phyloP scores from a whole-genome alignment of 2,888 invertebrate species.

The Orchestes rusci region DNA sequence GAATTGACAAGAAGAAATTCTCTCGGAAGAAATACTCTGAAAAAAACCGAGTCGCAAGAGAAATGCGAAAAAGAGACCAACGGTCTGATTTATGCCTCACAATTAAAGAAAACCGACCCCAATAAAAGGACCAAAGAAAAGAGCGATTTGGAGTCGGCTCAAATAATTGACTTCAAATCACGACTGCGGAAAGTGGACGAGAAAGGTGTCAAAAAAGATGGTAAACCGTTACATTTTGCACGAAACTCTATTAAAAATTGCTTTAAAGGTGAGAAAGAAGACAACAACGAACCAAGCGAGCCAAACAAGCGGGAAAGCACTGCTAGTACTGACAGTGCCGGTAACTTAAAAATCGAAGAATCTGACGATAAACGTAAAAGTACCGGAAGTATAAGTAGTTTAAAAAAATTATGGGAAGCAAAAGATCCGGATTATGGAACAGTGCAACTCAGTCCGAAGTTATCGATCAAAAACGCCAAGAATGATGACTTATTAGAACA shows the following conservation, averaged over 20 bases:
- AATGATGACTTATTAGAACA: conserved; percentile 43
- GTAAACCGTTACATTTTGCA: too few relatives aligned
- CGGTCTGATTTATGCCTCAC: conserved; percentile 52
- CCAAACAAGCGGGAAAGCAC: conserved; percentile 44
- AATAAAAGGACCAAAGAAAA: conserved; percentile 50
- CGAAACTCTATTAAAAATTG: too few relatives aligned
- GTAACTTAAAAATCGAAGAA: conserved; percentile 38
- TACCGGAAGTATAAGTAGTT: conserved; percentile 86
- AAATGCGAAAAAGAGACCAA: conserved; percentile 34
- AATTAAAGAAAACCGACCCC: conserved; percentile 68
- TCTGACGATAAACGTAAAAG: conserved; percentile 78
- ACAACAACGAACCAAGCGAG: conserved; percentile 29
- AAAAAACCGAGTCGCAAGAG: conserved; percentile 22
- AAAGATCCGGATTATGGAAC: conserved; percentile 54
- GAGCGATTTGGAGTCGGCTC: conserved; percentile 27
- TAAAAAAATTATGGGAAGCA: conserved; percentile 89
- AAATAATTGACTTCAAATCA: conserved; percentile 78
- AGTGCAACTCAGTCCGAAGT: conserved; percentile 59
- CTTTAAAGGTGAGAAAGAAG: conserved; percentile 32
- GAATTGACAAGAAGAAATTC: conserved; percentile 31
- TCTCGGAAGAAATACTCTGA: conserved; percentile 23
- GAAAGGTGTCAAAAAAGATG: conserved; percentile 26
- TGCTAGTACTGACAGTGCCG: conserved; percentile 42
- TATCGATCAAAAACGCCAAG: conserved; percentile 48
- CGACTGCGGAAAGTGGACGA: conserved; percentile 70